A percentile compares a stretch with the other conserved stretches of the same genome.
Evolutionary conservation across 1,140 invertebrate species (phyloP).

Genomic region (Stenopsyche tienmushanensis): DNA sequence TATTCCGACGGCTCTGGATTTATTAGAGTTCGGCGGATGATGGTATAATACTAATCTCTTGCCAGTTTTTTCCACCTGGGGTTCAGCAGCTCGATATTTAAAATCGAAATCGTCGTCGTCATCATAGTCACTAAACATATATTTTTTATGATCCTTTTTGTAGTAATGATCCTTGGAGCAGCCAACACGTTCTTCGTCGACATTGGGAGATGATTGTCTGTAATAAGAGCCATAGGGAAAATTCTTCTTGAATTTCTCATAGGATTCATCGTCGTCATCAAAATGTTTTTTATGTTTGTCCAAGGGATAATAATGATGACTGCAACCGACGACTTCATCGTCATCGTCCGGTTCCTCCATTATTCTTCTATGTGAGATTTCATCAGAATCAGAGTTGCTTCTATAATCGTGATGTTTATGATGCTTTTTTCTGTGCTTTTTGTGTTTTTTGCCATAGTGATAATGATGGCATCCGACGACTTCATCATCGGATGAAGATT

Average conservation of each 20-base stretch:
- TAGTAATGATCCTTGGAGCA: too few relatives aligned
- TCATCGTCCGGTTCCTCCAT: not conserved
- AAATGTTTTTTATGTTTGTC: slow-evolving; percentile 4
- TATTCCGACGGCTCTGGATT: too few relatives aligned
- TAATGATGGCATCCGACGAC: not conserved
- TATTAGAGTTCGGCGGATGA: too few relatives aligned
- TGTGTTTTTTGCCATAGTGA: not conserved
- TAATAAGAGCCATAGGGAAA: too few relatives aligned
- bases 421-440: not conserved
- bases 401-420: not conserved
- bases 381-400: not conserved
- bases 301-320: not conserved
- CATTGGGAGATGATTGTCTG: too few relatives aligned
- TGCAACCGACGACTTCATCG: not conserved
- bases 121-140: not conserved
- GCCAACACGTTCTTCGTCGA: too few relatives aligned
- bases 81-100: not conserved
- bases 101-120: not conserved
- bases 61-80: too few relatives aligned
- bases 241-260: not conserved
- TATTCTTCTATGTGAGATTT: not conserved
- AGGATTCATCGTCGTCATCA: not conserved
- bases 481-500: not conserved
- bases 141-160: not conserved
- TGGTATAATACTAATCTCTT: too few relatives aligned